Conservation (phyloP, 2,888 invertebrate species). For the Phalera bucephala region DNA sequence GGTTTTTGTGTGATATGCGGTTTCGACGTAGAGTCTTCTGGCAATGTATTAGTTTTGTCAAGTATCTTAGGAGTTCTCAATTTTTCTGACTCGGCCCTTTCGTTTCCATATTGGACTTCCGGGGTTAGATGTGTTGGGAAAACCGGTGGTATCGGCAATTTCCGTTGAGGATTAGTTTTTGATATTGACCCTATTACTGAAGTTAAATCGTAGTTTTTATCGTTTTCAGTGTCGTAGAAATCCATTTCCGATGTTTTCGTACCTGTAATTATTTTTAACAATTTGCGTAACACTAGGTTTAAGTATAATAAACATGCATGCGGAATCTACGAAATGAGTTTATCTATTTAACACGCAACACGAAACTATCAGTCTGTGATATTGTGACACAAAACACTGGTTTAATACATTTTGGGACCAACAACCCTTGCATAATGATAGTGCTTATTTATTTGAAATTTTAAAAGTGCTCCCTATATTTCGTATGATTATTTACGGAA, state of each 20-base stretch:
- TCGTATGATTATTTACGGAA: too few species aligned
- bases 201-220: slow-evolving; percentile 45
- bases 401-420: too few species aligned
- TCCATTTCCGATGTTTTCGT: slow-evolving; percentile 73
- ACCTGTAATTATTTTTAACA: slow-evolving; percentile 57
- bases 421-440: too few species aligned
- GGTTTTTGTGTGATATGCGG: slow-evolving; percentile 76
- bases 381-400: slow-evolving; percentile 16
- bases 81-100: slow-evolving; percentile 65
- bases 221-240: slow-evolving; percentile 64
- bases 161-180: slow-evolving; percentile 42
- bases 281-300: slow-evolving; percentile 16
- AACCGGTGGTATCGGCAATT: slow-evolving; percentile 60
- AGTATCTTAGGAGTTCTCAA: slow-evolving; percentile 56
- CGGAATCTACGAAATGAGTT: slow-evolving; percentile 7
- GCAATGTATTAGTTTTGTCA: slow-evolving; percentile 36
- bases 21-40: slow-evolving; percentile 63
- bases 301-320: slow-evolving; percentile 7
- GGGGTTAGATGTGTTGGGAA: slow-evolving; percentile 71
- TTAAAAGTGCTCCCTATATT: too few species aligned
- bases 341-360: slow-evolving; percentile 3
- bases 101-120: slow-evolving; percentile 80
- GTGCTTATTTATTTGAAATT: too few species aligned
- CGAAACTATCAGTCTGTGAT: slow-evolving; percentile 5
- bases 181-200: slow-evolving; percentile 42